Evolutionary conservation across 2,113 vertebrate genomes (phyloP).

Genomic region (Erythrocercus mccallii): DNA sequence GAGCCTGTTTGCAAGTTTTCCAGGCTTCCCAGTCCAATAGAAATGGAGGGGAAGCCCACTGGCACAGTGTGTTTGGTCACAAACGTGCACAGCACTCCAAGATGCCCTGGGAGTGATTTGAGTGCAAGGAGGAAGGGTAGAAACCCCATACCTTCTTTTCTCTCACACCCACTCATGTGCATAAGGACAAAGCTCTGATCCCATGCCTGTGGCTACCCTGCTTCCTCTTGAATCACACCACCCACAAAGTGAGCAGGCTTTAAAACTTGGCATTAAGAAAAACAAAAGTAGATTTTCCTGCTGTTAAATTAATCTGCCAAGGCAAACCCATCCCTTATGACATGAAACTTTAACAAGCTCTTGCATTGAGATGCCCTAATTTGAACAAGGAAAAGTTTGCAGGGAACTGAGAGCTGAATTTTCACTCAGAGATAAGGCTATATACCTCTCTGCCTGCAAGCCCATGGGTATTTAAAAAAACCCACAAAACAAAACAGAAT

Average conservation of each 20-base stretch:
- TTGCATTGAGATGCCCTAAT: slow-evolving; percentile 46
- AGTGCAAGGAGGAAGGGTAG: background rate
- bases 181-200: slow-evolving; percentile 23
- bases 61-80: fast-evolving
- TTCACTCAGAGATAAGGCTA: slow-evolving; percentile 35
- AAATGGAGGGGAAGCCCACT: background rate
- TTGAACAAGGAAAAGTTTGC: slow-evolving; percentile 40
- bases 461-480: background rate
- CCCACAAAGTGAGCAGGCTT: slow-evolving; percentile 52
- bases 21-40: background rate
- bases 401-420: slow-evolving; percentile 23
- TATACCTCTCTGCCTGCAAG: slow-evolving; percentile 22
- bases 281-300: slow-evolving; percentile 54
- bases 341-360: slow-evolving; percentile 54
- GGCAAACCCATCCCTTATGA: slow-evolving; percentile 17
- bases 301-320: slow-evolving; percentile 48
- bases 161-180: slow-evolving; percentile 16
- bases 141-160: background rate
- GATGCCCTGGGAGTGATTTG: background rate
- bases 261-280: slow-evolving; percentile 50
- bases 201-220: slow-evolving; percentile 43
- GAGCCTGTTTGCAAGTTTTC: background rate
- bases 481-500: slow-evolving; percentile 48
- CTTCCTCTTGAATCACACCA: slow-evolving; percentile 49
- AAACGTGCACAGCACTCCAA: fast-evolving